Base-by-base conservation (phyloP, 2,797 vertebrate species). In the Argyrosomus regius region DNA sequence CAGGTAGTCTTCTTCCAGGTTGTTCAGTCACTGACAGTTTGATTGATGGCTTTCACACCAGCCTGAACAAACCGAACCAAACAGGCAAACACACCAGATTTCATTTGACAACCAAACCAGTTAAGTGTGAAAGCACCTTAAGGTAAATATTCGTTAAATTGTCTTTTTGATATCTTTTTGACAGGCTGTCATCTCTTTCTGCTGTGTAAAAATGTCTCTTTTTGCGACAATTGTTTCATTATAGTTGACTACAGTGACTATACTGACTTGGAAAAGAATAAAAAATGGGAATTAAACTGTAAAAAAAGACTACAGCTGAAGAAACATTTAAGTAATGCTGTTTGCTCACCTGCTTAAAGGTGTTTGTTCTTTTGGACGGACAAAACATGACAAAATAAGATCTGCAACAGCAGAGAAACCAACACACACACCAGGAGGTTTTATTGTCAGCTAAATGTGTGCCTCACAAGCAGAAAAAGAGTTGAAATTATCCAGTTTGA, bases 401-500 rank as follows among this genome's bases (percentile, higher is more conserved):
- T 67, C 16, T 0, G 13, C 18, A 67, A 5, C 39, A 54, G 28
- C 65, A 35, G 5, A 35, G 16, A 75, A 54, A 22, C 28, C 49
- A 22, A 24, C 60, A 57, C 41, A 49, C 52, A 54, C 50, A 50
- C 72, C 48, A 41, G 12, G 50, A 39, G 10, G 11, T 54, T 66
- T 35, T 20, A 69, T 50, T 59, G 54, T 61, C 18, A 12, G 35
- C 48, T 50, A 20, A 17, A 45, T 35, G 18, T 54, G 53, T 35
- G 35, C 24, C 59, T 63, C 56, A 65, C 65, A 45, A 59, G 39
- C 49, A 49, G 48, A 50, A 39, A 35, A 31, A 69, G 14, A 73
- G 57, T 11, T 35, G 65, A 73, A 75, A 72, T 3, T 73, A 62
- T 83, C 39, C 20, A 11, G 28, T 20, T 26, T 63, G 67, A 61